Base-by-base conservation (phyloP, 2,888 invertebrate species). In the Melanostoma scalare region DNA sequence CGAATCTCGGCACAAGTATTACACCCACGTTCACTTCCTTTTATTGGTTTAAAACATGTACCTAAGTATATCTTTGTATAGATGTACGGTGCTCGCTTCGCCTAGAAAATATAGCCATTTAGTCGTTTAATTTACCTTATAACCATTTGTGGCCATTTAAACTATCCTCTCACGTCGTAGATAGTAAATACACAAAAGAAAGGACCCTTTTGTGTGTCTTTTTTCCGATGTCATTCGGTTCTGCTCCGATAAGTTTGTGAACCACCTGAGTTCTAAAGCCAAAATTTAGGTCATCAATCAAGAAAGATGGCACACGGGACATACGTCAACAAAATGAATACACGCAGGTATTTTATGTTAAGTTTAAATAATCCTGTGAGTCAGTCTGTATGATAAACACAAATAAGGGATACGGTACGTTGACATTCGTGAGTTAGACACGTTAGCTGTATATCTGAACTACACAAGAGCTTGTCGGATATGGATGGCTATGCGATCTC, bases 231-330 rank as follows among this genome's bases (percentile, higher is more conserved):
- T 38, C 30, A 1, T 50, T n/a, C 33, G 6, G 30, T 71, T 71
- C 60, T 61, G 74, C 67, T 71, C 79, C 55, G 74, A 74, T 78
- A 79, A 78, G 38, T 68, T 71, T 60, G 72, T 53, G 48, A 36
- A 68, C 38, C 81, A 81, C 72, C 67, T 81, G 63, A 71, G 53
- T 65, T 58, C 69, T 84, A 40, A 67, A 67, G 71, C 36, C 69
- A 68, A 8, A 44, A 63, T 78, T 69, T 53, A 56, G 69, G 73
- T 60, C 73, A 84, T 84, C 84, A 79, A 84, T 84, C 79, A 75
- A 33, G 50, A 55, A 84, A 68, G 63, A 75, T 75, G 65, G 74
- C 79, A 78, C 46, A 38, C 31, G 38, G 65, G 53, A 74, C 78
- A 48, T 60, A 56, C n/a, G 8, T 36, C 35, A 63, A 38, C 30